Base-by-base conservation (phyloP, 2,888 invertebrate species). In the Rhamnusium bicolor region DNA sequence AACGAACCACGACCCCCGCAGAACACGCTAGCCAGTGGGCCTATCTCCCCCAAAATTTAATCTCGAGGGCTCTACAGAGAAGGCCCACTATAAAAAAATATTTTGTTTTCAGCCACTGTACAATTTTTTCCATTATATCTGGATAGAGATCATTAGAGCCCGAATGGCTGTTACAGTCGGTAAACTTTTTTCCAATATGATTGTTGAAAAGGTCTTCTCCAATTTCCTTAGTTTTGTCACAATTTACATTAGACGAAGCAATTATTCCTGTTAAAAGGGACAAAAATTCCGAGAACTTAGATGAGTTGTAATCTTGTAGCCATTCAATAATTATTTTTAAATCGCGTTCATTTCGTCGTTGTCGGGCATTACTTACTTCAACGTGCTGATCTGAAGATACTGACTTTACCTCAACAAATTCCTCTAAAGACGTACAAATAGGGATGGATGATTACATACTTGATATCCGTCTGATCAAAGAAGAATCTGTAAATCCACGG, bases 391-490 rank as follows among this genome's bases (percentile, higher is more conserved):
- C 40, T 67, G 67, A 47, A 69, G 16, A 60, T 60, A 46, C 27
- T 60, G 69, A 60, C 49, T 27, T 69, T 69, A 69, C 60, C 60
- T 69, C 58, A 69, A 69, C 46, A 51, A 51, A 51, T 40, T 60
- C 24, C 27, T 69, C 69, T 60, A 69, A 58, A 69, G 69, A 58
- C 46, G 32, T 60, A 69, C 60, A 46, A 51, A 69, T 61, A 69
- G 61, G 69, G 61, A 61, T 69, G 40, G 61, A 61, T 69, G 61
- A 49, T 69, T 61, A 61, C 24, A 69, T 53, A 61, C 69, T n/a
- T 60, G 61, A 69, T 69, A 61, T 61, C 61, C 60, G 61, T 60
- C 69, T 69, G 60, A 19, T 40, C 14, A 69, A 69, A 49, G 58
- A 62, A 21, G 61, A 69, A 61, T 69, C 69, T 27, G 61, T 18